Percentiles rank a stretch among this genome's conserved stretches.
phyloP scores from a whole-genome alignment of 1,140 invertebrate genomes.

The Dendrolimus kikuchii region DNA sequence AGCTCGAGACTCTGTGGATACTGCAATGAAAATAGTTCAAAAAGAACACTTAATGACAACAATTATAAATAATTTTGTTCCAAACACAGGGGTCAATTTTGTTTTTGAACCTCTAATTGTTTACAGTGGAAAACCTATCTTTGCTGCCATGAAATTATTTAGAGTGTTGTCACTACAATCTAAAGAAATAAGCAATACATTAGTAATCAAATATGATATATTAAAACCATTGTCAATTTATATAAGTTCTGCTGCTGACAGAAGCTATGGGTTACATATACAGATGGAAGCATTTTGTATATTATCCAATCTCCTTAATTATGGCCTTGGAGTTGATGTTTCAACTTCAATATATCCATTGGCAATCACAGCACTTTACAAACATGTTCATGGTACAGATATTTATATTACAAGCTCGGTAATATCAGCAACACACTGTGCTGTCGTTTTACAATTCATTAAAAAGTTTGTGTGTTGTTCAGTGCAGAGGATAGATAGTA shows the following conservation, averaged over 20 bases:
- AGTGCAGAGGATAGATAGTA: constrained; percentile 23
- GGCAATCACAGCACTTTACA: constrained; percentile 63
- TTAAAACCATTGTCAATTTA: constrained; percentile 63
- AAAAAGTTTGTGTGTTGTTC: constrained; percentile 36
- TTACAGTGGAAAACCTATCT: constrained; percentile 61
- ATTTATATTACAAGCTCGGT: constrained; percentile 52
- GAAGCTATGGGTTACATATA: constrained; percentile 69
- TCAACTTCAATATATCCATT: constrained; percentile 50
- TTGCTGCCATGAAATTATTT: constrained; percentile 70
- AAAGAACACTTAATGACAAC: constrained; percentile 73
- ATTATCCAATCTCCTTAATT: constrained; percentile 61
- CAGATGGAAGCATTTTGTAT: constrained; percentile 75
- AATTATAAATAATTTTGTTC: constrained; percentile 76
- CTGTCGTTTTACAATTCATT: constrained; percentile 58
- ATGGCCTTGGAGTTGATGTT: constrained; percentile 51
- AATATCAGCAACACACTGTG: constrained; percentile 65
- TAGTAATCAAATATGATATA: constrained; percentile 62
- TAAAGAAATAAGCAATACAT: constrained; percentile 44
- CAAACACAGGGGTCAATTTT: constrained; percentile 52
- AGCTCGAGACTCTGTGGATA: constrained; percentile 77
- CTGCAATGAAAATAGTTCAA: constrained; percentile 72
- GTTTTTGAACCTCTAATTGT: constrained; percentile 37
- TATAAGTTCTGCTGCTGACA: constrained; percentile 63
- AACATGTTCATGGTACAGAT: constrained; percentile 70
- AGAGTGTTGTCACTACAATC: constrained; percentile 66